Evolutionary conservation across 2,888 invertebrate species (phyloP).

Genomic region (Oxyscelio sp.): DNA sequence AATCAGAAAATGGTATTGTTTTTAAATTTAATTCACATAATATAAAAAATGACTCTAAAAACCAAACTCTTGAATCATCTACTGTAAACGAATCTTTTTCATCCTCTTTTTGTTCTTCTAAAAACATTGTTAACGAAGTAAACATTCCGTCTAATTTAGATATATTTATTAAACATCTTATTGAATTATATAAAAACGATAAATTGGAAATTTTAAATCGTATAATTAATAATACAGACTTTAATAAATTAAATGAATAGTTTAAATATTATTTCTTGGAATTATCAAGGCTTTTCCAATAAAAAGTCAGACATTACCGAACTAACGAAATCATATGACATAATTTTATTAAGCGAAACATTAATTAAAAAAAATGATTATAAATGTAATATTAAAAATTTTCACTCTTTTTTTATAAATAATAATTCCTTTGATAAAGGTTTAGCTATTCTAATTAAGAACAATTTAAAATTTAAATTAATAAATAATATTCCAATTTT

Average conservation of each 20-base stretch:
- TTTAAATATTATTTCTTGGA: neutral
- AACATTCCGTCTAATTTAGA: too few species aligned
- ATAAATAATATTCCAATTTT: conserved; percentile 2
- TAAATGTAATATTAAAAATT: conserved; percentile 1
- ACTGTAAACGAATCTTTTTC: too few species aligned
- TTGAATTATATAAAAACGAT: neutral
- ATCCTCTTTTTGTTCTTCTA: too few species aligned
- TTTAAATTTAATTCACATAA: neutral
- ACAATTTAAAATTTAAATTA: conserved; percentile 12
- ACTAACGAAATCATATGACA: neutral
- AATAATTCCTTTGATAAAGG: neutral
- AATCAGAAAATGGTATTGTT: neutral
- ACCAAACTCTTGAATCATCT: too few species aligned
- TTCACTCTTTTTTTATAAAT: neutral
- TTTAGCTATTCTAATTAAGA: neutral
- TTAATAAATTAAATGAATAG: neutral
- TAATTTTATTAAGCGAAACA: neutral
- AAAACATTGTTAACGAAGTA: too few species aligned
- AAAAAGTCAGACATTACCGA: neutral
- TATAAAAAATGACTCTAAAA: too few species aligned
- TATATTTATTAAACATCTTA: too few species aligned
- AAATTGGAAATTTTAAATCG: neutral
- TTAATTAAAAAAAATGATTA: neutral
- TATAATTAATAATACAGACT: neutral
- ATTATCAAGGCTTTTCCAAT: neutral